Percentiles rank a stretch among this genome's conserved stretches.
Conservation (phyloP, 2,113 vertebrate species). For the Festucalex cinctus region DNA sequence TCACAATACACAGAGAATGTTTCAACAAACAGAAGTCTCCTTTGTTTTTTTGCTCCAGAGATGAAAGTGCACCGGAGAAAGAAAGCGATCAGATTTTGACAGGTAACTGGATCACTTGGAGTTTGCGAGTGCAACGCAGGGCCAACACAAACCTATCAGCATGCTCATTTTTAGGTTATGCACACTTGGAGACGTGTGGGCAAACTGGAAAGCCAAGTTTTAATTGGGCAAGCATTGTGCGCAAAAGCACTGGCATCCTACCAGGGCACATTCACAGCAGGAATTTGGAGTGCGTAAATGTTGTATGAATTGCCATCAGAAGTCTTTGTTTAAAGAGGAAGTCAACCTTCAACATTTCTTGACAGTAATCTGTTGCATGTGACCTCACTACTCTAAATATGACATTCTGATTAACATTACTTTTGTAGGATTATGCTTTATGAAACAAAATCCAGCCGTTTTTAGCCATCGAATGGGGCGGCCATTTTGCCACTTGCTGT, state of each 20-base stretch:
- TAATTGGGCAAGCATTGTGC: constrained; percentile 18
- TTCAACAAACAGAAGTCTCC: constrained; percentile 13
- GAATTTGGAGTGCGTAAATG: constrained; percentile 28
- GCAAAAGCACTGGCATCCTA: neutral
- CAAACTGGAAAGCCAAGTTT: constrained; percentile 60
- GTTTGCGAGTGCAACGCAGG: constrained; percentile 10
- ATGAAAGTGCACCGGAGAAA: constrained; percentile 3
- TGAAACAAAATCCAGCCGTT: too few species aligned
- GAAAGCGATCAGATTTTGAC: constrained; percentile 6
- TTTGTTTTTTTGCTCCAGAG: constrained; percentile 20
- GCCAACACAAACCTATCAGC: constrained; percentile 31
- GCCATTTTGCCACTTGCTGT: too few species aligned
- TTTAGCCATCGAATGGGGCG: too few species aligned
- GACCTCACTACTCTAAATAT: too few species aligned
- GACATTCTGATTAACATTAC: too few species aligned
- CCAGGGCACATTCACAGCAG: neutral
- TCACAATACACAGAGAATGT: constrained; percentile 9
- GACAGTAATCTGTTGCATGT: too few species aligned
- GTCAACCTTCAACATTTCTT: too few species aligned
- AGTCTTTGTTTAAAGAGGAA: constrained; percentile 1
- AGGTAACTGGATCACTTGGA: constrained; percentile 17
- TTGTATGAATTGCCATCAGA: constrained; percentile 13
- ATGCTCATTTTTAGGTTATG: constrained; percentile 22
- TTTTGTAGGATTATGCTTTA: too few species aligned
- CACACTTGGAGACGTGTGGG: constrained; percentile 18